These are phyloP conservation scores for Panopea generosa DNA, from an alignment of 2,888 invertebrate species.

Conservation along the genomic window DNA sequence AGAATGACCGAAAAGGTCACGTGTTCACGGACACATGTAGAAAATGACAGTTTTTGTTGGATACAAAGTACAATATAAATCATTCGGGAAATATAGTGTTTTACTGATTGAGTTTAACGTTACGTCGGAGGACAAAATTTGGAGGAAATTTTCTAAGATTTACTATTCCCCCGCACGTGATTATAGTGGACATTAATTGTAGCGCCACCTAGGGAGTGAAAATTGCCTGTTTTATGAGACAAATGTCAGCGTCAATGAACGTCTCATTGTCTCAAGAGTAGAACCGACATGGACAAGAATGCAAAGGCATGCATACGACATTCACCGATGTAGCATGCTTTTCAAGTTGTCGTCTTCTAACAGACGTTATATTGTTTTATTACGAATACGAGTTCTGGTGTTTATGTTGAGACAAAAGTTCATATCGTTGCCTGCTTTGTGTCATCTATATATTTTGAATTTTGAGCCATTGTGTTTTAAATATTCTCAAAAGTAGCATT, in stretches of 20 bases:
- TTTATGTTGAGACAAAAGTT: too few species aligned
- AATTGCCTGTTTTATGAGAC: constrained; percentile 62
- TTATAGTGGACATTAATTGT: constrained; percentile 63
- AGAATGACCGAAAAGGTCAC: constrained; percentile 27
- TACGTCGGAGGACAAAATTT: constrained; percentile 48
- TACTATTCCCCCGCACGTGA: constrained; percentile 60
- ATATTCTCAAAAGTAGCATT: too few species aligned
- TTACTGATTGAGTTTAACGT: constrained; percentile 58
- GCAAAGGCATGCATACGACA: constrained; percentile 24
- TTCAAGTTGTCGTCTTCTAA: too few species aligned
- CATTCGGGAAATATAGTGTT: constrained; percentile 57
- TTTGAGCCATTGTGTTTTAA: too few species aligned
- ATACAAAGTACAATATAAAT: constrained; percentile 14
- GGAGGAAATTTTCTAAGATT: constrained; percentile 48
- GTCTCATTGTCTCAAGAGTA: constrained; percentile 51
- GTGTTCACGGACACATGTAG: constrained; percentile 13
- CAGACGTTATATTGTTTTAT: too few species aligned
- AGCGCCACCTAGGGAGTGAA: constrained; percentile 59
- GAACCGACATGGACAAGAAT: constrained; percentile 20
- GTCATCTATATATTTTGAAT: too few species aligned
- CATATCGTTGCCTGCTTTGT: too few species aligned
- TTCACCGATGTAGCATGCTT: background rate
- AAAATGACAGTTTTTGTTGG: constrained; percentile 19
- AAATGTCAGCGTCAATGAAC: constrained; percentile 60
- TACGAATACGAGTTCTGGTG: too few species aligned